Evolutionary conservation across 2,113 vertebrate genomes (phyloP).

Genomic region (Stomatorhinus ivindoensis): DNA sequence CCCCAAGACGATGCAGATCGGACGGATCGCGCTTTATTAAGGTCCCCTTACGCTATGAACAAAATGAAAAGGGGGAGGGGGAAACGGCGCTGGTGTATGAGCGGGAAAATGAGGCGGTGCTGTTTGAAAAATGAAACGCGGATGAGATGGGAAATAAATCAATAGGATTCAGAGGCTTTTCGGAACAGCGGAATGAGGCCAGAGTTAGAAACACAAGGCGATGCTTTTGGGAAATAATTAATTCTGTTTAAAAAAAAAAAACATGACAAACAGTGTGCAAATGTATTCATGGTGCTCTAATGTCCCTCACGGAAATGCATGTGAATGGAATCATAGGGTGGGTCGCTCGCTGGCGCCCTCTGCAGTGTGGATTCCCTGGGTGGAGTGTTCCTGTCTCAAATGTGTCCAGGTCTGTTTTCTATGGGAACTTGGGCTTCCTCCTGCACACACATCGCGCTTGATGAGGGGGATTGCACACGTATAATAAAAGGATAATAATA

Average conservation of each 20-base stretch:
- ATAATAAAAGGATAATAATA: neutral
- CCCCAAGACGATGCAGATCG: constrained; percentile 9
- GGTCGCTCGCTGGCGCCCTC: neutral
- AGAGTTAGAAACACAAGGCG: neutral
- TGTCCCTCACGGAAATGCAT: neutral
- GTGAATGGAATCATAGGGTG: neutral
- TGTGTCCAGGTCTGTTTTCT: neutral
- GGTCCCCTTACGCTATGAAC: neutral
- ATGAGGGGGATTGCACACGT: neutral
- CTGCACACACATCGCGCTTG: neutral
- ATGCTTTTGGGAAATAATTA: neutral
- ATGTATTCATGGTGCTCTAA: neutral
- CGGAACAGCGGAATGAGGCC: neutral
- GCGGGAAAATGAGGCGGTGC: constrained; percentile 8
- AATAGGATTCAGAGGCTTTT: neutral
- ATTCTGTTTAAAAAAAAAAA: neutral
- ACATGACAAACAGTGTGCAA: neutral
- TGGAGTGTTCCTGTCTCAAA: neutral
- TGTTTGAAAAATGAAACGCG: neutral
- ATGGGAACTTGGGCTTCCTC: neutral
- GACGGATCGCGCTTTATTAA: constrained; percentile 13
- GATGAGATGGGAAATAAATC: constrained; percentile 10
- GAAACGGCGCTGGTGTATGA: neutral
- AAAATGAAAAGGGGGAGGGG: constrained; percentile 1
- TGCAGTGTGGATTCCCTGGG: neutral